phyloP scores from a whole-genome alignment of 2,113 vertebrate species.

The Sebastes schlegelii region DNA sequence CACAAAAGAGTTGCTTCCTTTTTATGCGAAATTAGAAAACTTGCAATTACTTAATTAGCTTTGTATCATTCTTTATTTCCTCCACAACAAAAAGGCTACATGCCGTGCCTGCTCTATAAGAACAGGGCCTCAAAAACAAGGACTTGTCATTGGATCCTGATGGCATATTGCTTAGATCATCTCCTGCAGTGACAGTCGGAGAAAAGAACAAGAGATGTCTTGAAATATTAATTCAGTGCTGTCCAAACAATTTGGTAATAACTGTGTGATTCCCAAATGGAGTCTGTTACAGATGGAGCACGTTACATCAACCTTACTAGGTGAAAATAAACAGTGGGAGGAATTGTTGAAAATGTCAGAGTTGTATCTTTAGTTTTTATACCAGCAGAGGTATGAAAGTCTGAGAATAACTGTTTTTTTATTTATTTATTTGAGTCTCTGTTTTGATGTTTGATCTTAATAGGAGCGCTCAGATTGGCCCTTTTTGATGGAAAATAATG shows the following conservation, averaged over 20 bases:
- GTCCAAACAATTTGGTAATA: conserved; percentile 57
- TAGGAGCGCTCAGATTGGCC: background rate
- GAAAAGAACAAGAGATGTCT: conserved; percentile 32
- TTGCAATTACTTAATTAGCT: conserved; percentile 28
- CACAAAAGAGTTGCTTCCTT: conserved; percentile 37
- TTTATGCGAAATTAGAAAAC: conserved; percentile 35
- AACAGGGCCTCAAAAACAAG: conserved; percentile 10
- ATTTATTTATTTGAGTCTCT: background rate
- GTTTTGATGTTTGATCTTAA: background rate
- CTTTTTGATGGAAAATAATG: background rate
- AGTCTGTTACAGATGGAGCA: conserved; percentile 34
- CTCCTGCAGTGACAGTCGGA: conserved; percentile 1
- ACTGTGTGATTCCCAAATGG: conserved; percentile 43
- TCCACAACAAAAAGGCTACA: background rate
- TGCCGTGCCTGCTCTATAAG: background rate
- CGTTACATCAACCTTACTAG: background rate
- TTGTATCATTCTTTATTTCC: conserved; percentile 15
- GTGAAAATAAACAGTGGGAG: background rate
- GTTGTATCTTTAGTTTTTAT: background rate
- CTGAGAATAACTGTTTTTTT: background rate
- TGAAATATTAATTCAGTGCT: conserved; percentile 35
- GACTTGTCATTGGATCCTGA: background rate
- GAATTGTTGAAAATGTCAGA: background rate
- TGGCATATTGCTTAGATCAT: background rate
- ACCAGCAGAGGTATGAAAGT: background rate